phyloP scores from a whole-genome alignment of 92 coral and sea anemone species.

The Blastomussa wellsi region DNA sequence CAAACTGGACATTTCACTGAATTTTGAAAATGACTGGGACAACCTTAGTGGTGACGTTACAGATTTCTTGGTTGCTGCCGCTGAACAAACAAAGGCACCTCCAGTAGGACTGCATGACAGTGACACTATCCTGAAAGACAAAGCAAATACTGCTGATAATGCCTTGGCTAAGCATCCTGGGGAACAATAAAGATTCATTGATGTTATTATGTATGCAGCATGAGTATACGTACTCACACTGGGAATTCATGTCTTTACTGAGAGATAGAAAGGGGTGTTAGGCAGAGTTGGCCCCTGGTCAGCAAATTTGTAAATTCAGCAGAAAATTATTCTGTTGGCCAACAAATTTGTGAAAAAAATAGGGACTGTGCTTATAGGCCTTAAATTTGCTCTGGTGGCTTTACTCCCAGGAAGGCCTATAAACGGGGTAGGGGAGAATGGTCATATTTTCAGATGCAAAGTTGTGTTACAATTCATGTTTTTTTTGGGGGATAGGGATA shows the following conservation, averaged over 20 bases:
- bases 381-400: no score
- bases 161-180: neutral
- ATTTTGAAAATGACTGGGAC: conserved; percentile 40
- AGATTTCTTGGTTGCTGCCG: conserved; percentile 68
- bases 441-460: no score
- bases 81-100: conserved; percentile 88
- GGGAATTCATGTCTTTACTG: no score
- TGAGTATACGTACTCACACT: no score
- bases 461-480: no score
- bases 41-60: conserved; percentile 45
- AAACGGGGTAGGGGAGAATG: no score
- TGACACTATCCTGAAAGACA: conserved; percentile 78
- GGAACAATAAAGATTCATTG: neutral
- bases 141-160: neutral
- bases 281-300: neutral
- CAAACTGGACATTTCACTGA: conserved; percentile 58
- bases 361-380: no score
- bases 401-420: no score
- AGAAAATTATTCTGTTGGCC: neutral
- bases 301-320: neutral
- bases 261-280: no score
- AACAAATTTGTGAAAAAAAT: neutral
- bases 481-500: no score
- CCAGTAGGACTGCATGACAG: conserved; percentile 95
- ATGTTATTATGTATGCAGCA: no score